Conservation (phyloP, 1,140 invertebrate species). For the Lepidotrigona ventralis region DNA sequence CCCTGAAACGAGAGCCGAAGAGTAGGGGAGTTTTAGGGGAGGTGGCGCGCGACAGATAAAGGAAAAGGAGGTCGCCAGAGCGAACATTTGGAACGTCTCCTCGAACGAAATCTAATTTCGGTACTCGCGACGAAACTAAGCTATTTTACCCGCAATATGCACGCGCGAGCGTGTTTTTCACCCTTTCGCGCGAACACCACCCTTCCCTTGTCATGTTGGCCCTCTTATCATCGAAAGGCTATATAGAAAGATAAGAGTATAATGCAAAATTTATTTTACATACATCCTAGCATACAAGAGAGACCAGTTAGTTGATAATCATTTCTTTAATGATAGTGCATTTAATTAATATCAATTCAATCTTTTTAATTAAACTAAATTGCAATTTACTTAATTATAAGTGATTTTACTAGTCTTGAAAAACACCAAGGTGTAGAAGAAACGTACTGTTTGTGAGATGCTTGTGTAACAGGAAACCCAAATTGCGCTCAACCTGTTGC, state of each 20-base stretch:
- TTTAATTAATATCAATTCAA: too few species aligned
- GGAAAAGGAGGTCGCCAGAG: slow-evolving; percentile 62
- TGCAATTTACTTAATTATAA: not conserved
- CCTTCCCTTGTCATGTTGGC: not conserved
- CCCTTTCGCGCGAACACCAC: not conserved
- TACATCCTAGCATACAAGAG: too few species aligned
- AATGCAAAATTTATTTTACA: too few species aligned
- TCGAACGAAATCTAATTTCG: slow-evolving; percentile 73
- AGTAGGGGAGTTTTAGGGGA: slow-evolving; percentile 10
- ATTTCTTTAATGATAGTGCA: too few species aligned
- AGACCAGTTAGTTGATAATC: too few species aligned
- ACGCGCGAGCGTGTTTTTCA: slow-evolving; percentile 56
- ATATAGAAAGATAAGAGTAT: too few species aligned
- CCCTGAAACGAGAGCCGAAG: slow-evolving; percentile 24
- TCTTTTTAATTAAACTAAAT: not conserved
- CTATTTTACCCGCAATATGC: slow-evolving; percentile 68
- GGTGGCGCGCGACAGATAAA: slow-evolving; percentile 51
- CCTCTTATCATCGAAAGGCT: not conserved
- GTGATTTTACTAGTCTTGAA: not conserved
- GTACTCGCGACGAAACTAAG: slow-evolving; percentile 66
- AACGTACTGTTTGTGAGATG: not conserved
- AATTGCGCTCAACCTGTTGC: slow-evolving; percentile 18
- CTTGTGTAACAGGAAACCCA: slow-evolving; percentile 1
- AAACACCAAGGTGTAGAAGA: not conserved
- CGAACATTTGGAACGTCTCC: slow-evolving; percentile 69